A percentile compares a stretch with the other conserved stretches of the same genome.
phyloP scores from a whole-genome alignment of 23 tunicate species.

The Styela plicata region DNA sequence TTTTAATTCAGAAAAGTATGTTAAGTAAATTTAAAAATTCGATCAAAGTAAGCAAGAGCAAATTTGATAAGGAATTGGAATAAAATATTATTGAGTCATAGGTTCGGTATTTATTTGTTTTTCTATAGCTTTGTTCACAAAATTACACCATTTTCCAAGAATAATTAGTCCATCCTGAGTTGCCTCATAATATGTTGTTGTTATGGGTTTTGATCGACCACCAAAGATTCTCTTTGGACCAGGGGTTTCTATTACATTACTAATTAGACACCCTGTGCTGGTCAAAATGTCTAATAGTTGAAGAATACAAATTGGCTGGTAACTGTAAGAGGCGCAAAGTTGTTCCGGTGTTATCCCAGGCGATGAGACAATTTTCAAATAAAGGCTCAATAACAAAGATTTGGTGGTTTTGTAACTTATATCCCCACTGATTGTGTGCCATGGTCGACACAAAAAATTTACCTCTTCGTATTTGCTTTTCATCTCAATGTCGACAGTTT shows the following conservation, averaged over 20 bases:
- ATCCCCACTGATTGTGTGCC: constrained; percentile 66
- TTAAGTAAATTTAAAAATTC: too few relatives aligned
- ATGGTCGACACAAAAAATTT: constrained; percentile 66
- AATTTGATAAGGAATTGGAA: too few relatives aligned
- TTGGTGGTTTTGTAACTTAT: constrained; percentile 37
- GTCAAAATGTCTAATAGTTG: constrained; percentile 16
- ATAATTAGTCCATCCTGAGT: constrained; percentile 17
- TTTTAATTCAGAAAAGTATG: too few relatives aligned
- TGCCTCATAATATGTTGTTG: constrained; percentile 13
- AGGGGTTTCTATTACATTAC: background rate
- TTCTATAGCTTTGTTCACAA: too few relatives aligned
- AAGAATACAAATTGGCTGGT: background rate
- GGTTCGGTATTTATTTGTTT: too few relatives aligned
- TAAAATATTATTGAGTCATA: too few relatives aligned
- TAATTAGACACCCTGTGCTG: background rate
- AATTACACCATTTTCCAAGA: background rate
- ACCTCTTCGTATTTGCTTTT: constrained; percentile 32
- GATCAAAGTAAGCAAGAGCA: too few relatives aligned
- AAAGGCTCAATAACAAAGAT: constrained; percentile 40
- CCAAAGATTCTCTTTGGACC: constrained; percentile 12
- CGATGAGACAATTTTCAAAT: constrained; percentile 10
- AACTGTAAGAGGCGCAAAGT: constrained; percentile 8
- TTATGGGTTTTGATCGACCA: background rate
- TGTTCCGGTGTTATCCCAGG: constrained; percentile 18
- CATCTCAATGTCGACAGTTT: background rate